phyloP scores from a whole-genome alignment of 1,140 invertebrate genomes.

The Calephelis nemesis region DNA sequence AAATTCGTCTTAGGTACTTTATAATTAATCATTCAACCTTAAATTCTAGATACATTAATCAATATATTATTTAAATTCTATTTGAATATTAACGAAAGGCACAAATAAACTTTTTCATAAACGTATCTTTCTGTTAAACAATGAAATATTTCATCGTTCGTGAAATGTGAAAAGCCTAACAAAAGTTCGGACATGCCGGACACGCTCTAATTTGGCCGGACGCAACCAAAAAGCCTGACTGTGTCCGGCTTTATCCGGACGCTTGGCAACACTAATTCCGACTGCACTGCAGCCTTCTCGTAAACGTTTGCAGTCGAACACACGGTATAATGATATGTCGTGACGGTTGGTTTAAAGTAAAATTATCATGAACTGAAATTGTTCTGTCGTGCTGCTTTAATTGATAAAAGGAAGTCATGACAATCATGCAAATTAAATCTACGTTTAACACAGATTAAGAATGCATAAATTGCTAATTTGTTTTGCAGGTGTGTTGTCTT shows the following conservation, averaged over 20 bases:
- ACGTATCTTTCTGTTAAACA: too few species aligned
- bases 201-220: too few species aligned
- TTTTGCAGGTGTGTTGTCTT: neutral
- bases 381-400: constrained; percentile 33
- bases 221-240: too few species aligned
- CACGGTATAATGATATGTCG: constrained; percentile 35
- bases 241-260: too few species aligned
- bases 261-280: too few species aligned
- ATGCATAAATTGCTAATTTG: constrained; percentile 15
- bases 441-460: constrained; percentile 4
- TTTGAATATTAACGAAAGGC: too few species aligned
- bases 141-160: too few species aligned
- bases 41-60: too few species aligned
- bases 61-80: too few species aligned
- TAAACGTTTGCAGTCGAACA: constrained; percentile 33
- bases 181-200: neutral
- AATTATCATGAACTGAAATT: constrained; percentile 36
- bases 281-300: constrained; percentile 35
- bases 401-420: constrained; percentile 31
- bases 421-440: constrained; percentile 19
- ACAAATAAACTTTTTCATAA: too few species aligned
- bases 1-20: too few species aligned
- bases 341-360: constrained; percentile 29
- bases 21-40: too few species aligned
- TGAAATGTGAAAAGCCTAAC: neutral